Conservation (phyloP, 1,140 invertebrate genomes). For the Dendrolimus punctatus region DNA sequence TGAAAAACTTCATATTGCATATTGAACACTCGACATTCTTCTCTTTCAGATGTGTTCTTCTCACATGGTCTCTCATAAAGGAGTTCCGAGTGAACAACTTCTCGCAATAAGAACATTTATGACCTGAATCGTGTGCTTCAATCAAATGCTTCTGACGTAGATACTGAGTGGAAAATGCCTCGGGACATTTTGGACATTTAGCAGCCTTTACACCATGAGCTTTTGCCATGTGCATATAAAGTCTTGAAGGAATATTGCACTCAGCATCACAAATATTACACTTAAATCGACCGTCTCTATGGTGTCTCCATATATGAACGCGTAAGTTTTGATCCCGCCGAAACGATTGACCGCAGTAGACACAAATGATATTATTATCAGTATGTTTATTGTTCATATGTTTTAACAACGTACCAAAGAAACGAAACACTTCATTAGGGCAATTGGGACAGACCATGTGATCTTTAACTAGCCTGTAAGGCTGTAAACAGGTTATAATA, state of each 20-base stretch:
- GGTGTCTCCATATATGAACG: constrained; percentile 58
- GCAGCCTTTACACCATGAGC: constrained; percentile 51
- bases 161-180: constrained; percentile 50
- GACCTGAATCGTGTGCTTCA: constrained; percentile 45
- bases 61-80: constrained; percentile 50
- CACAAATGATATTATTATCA: constrained; percentile 58
- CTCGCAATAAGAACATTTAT: constrained; percentile 50
- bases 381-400: constrained; percentile 59
- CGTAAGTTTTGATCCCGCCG: constrained; percentile 52
- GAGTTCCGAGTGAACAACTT: constrained; percentile 58
- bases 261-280: constrained; percentile 48
- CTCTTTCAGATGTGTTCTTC: constrained; percentile 62
- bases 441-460: constrained; percentile 55
- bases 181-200: constrained; percentile 52
- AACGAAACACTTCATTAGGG: constrained; percentile 44
- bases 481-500: constrained; percentile 55
- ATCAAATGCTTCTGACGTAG: constrained; percentile 56
- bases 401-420: constrained; percentile 58
- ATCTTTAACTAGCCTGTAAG: constrained; percentile 52
- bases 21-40: constrained; percentile 61
- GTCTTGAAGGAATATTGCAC: constrained; percentile 50
- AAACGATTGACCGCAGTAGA: constrained; percentile 55
- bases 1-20: constrained; percentile 64
- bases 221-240: constrained; percentile 61
- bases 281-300: constrained; percentile 50